Conservation (phyloP, 2,888 invertebrate genomes). For the Apamea monoglypha region DNA sequence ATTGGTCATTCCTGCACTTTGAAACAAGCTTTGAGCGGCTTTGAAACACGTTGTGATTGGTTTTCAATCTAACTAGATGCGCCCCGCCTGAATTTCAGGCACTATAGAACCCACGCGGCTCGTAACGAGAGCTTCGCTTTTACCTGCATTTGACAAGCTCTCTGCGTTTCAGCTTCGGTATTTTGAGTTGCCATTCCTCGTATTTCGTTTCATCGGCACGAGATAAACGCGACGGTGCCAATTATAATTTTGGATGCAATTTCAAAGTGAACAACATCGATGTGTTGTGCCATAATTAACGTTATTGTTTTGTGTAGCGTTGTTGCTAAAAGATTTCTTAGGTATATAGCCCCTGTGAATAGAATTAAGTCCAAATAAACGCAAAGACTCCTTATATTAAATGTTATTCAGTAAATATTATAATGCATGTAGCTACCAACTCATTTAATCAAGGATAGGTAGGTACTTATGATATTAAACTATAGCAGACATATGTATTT, state of each 20-base stretch:
- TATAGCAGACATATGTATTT: conserved; percentile 31
- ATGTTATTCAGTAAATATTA: not conserved
- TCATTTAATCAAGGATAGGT: conserved; percentile 2
- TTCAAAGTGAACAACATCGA: not conserved
- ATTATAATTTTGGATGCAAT: not conserved
- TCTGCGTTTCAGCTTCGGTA: not conserved
- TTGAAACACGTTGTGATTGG: conserved; percentile 17
- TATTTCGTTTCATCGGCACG: not conserved
- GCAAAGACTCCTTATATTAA: no score
- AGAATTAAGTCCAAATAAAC: not conserved
- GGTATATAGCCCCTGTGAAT: no score
- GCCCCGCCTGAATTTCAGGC: not conserved
- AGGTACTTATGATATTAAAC: conserved; percentile 43
- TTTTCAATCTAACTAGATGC: not conserved
- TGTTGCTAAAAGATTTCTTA: not conserved
- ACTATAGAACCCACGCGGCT: not conserved
- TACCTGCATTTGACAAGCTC: not conserved
- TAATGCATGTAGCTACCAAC: not conserved
- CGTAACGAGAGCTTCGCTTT: not conserved
- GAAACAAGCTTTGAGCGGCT: not conserved
- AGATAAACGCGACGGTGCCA: not conserved
- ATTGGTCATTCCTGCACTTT: not conserved
- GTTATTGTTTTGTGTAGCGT: not conserved
- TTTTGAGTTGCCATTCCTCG: not conserved
- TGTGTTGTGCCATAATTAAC: not conserved